Conservation (phyloP, 92 coral and sea anemone species). For the Micromussa lordhowensis region DNA sequence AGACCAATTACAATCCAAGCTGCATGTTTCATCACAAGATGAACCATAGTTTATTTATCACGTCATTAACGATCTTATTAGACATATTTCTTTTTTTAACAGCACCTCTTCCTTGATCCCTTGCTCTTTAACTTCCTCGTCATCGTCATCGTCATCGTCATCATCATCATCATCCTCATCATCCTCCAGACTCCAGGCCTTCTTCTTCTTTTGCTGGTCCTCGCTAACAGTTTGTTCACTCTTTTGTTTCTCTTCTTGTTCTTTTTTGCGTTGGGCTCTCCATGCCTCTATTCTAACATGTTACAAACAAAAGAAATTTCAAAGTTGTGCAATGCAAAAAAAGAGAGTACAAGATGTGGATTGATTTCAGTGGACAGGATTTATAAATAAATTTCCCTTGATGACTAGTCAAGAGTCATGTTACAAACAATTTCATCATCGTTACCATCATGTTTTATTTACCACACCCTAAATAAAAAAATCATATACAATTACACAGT, state of each 20-base stretch:
- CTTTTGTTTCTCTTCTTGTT: conserved; percentile 66
- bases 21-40: too few species aligned
- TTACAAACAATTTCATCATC: too few species aligned
- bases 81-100: not conserved
- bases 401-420: not conserved
- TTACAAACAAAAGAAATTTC: not conserved
- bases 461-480: too few species aligned
- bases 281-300: conserved; percentile 84
- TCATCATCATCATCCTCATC: conserved; percentile 99
- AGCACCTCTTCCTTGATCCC: conserved; percentile 15
- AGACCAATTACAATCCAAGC: too few species aligned
- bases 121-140: conserved; percentile 24
- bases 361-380: not conserved
- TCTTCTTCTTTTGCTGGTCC: conserved; percentile 77
- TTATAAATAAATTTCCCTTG: not conserved
- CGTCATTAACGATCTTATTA: too few species aligned
- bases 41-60: too few species aligned
- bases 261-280: conserved; percentile 89
- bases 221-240: conserved; percentile 58
- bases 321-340: not conserved
- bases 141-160: conserved; percentile 91
- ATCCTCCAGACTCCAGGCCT: conserved; percentile 97
- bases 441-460: too few species aligned
- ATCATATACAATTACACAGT: too few species aligned
- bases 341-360: too few species aligned